These are phyloP conservation scores for Neolamprologus brichardi DNA, from an alignment of 2,113 vertebrate species.

Conservation along the genomic window DNA sequence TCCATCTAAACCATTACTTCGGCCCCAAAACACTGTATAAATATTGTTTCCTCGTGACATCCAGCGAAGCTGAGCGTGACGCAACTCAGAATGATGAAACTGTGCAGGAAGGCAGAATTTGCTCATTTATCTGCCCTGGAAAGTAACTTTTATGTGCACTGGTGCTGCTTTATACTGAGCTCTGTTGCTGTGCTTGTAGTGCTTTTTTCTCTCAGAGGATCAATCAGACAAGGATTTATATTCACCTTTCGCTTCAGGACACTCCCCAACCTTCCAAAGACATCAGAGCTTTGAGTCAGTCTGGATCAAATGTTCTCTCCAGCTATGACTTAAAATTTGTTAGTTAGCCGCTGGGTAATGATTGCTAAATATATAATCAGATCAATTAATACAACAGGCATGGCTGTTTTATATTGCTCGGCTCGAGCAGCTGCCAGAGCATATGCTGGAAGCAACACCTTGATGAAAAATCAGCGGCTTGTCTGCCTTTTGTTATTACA, in stretches of 20 bases:
- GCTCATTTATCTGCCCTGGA: neutral
- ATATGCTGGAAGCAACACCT: neutral
- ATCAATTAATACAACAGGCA: neutral
- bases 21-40: neutral
- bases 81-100: constrained; percentile 16
- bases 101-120: constrained; percentile 2
- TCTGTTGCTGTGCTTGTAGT: neutral
- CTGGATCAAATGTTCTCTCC: constrained; percentile 2
- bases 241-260: neutral
- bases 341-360: neutral
- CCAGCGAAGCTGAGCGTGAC: neutral
- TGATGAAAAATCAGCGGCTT: neutral
- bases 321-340: neutral
- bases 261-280: neutral
- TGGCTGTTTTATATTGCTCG: neutral
- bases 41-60: neutral
- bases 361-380: constrained; percentile 3
- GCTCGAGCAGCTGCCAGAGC: neutral
- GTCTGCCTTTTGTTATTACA: neutral
- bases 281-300: neutral
- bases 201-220: neutral
- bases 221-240: neutral
- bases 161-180: neutral
- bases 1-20: neutral
- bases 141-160: neutral